Base-by-base conservation (phyloP, 1,140 invertebrate species). In the Dendrolimus punctatus region DNA sequence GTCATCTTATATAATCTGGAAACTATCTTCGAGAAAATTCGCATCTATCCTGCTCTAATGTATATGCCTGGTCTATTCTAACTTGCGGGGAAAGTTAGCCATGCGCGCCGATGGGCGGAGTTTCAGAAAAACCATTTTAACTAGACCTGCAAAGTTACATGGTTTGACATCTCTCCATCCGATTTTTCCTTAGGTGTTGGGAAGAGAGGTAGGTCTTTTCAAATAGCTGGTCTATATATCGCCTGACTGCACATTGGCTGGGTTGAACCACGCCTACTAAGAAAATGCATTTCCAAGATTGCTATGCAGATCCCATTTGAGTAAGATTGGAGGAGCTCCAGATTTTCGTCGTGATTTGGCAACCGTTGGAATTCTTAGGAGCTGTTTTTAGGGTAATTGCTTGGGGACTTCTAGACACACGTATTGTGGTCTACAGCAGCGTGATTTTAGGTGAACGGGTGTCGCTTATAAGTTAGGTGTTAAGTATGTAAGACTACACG, bases 241-340 rank as follows among this genome's bases (percentile, higher is more conserved):
- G 82, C 76, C 73, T 85, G 75, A 83, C 23, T 85, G 82, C 74
- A 83, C 80, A 85, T 85, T 85, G 80, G 82, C 73, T 78, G 80
- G 77, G 76, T 70, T 55, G 69, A 58, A 59, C 80, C 80, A 80
- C 79, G 79, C 82, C 82, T 59, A 73, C 59, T 59, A 64, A 63
- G 68, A 76, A 72, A 85, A 85, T 84, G 80, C 82, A 85, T 85
- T 85, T 80, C 74, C 71, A 78, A 85, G 80, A 85, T 83, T 85
- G 79, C 79, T 76, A 80, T 76, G 75, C 75, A 70, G 66, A 64
- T 66, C 68, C 60, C 67, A 6, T 46, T 51, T 64, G 57, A 55
- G 55, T 64, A 69, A 72, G 75, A 73, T 71, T 59, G 55, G 64
- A 67, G 65, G 70, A 72, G 62, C 67, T 53, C 66, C 67, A 75